phyloP scores from a whole-genome alignment of 2,797 vertebrate genomes.

The Sebastes matsubarae region DNA sequence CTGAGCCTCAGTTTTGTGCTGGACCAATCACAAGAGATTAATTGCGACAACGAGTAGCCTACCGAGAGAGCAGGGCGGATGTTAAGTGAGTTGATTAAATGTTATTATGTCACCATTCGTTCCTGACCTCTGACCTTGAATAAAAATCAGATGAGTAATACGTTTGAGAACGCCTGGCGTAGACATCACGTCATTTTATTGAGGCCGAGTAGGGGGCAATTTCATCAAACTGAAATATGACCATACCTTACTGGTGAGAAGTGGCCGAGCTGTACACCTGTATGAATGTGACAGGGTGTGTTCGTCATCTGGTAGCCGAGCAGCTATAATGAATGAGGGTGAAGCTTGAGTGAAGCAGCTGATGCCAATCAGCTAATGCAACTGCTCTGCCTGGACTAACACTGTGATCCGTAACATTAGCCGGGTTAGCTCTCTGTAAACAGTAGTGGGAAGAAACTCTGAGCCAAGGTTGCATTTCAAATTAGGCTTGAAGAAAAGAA shows the following conservation, averaged over 20 bases:
- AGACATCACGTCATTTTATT: too few species aligned
- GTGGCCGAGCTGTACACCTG: too few species aligned
- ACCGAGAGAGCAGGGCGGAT: too few species aligned
- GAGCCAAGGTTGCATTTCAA: neutral
- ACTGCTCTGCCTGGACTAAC: neutral
- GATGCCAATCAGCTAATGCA: neutral
- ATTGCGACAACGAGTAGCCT: too few species aligned
- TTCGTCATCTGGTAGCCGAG: neutral
- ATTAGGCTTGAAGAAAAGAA: neutral
- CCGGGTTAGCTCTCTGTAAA: neutral
- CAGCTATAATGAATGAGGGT: neutral
- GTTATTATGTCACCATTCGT: too few species aligned
- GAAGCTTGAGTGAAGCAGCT: neutral
- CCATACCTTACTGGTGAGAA: too few species aligned
- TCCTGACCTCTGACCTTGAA: too few species aligned
- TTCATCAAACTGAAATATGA: too few species aligned
- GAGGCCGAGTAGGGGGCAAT: too few species aligned
- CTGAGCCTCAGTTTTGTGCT: neutral
- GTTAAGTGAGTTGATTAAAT: too few species aligned
- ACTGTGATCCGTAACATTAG: neutral
- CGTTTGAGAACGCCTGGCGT: too few species aligned
- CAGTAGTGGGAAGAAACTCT: neutral
- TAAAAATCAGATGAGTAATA: too few species aligned
- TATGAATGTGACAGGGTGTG: neutral
- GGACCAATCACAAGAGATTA: neutral